phyloP scores from a whole-genome alignment of 2,113 vertebrate genomes.

The Silurus glanis region DNA sequence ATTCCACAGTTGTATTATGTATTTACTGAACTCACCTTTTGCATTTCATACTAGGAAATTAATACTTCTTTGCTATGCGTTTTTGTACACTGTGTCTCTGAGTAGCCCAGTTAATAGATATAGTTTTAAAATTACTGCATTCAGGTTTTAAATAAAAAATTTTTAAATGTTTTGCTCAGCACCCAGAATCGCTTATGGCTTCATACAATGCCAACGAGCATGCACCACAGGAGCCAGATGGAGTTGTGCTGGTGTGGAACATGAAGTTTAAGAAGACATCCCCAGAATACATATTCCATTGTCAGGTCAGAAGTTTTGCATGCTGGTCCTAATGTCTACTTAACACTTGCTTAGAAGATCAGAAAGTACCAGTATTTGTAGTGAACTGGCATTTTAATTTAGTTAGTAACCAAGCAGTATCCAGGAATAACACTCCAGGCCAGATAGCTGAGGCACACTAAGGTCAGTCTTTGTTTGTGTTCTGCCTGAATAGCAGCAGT shows the following conservation, averaged over 20 bases:
- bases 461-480: conserved; percentile 22
- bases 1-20: neutral
- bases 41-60: neutral
- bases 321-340: neutral
- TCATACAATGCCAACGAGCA: conserved; percentile 89
- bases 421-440: conserved; percentile 13
- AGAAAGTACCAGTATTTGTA: neutral
- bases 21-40: neutral
- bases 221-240: conserved; percentile 85
- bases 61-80: neutral
- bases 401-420: conserved; percentile 11
- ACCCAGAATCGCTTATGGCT: conserved; percentile 84
- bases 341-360: neutral
- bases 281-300: conserved; percentile 87
- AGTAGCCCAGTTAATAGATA: neutral
- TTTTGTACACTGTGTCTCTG: neutral
- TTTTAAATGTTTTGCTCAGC: conserved; percentile 63
- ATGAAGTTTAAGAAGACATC: conserved; percentile 91
- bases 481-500: conserved; percentile 19
- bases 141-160: neutral
- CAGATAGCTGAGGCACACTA: conserved; percentile 3
- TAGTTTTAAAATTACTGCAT: neutral
- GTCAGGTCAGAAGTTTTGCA: conserved; percentile 74
- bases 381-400: neutral
- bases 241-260: conserved; percentile 88